Evolutionary conservation across 2,113 vertebrate genomes (phyloP), one percentile per base, ranked within the genome.

Genomic region (Myxocyprinus asiaticus): DNA sequence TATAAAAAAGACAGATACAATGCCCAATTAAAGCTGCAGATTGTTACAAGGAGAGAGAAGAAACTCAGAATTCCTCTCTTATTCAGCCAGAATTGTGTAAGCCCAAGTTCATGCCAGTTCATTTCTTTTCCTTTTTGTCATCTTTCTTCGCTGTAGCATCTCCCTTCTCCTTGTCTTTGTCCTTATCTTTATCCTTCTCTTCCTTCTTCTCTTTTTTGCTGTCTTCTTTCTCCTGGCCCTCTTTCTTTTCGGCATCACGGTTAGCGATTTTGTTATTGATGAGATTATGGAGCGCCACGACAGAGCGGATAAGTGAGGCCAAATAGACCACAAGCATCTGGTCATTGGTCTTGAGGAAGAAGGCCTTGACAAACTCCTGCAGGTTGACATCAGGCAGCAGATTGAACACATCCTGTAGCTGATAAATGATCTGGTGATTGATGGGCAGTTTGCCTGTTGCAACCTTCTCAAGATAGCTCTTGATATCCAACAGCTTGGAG

Each of bases 251-350:
- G 0, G 97, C 97, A 0, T 99, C 98, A 56, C 97, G 92, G 92
- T 99, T 99, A 86, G 98, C 96, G n/a, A 99, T 99, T 94, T 99
- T 99, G 92, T 99, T 99, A 92, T 99, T 99, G 90, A 99, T 99
- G 85, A 99, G 95, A 89, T 99, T 99, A 90, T 99, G 98, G 78
- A 99, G 93, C 14, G 98, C 97, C 43, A 99, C 96, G 14, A 99
- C 98, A 0, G 97, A 99, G 50, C 97, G 96, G 78, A 99, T 99
- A 42, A 99, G 94, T 0, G 98, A 98, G 12, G 98, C 98, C 91
- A 99, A 82, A 85, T 99, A 99, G 47, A 99, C 98, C 71, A 99
- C 98, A 85, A 99, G 91, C 98, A 99, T 99, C 91, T 99, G 98
- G 89, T 99, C 98, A 0, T 99, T 99, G 90, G 98, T 99, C 94